These are phyloP conservation scores for Saccopteryx leptura DNA, from an alignment of 2,113 vertebrate species.

Conservation along the genomic window DNA sequence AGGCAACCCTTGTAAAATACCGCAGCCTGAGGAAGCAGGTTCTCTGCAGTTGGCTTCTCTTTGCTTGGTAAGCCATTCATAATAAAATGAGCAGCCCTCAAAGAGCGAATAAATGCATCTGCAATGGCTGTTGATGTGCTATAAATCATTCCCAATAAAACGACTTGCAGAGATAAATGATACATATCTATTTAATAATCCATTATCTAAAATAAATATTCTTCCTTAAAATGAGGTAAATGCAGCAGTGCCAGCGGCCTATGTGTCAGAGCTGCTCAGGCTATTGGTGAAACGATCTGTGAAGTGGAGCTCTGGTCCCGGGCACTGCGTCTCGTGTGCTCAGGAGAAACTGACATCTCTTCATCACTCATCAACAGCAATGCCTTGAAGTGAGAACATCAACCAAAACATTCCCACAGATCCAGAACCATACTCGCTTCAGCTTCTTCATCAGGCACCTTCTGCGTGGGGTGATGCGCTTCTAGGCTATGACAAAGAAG, in stretches of 20 bases:
- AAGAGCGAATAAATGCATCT: constrained; percentile 77
- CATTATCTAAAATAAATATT: constrained; percentile 84
- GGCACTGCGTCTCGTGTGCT: constrained; percentile 1
- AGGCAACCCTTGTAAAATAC: constrained; percentile 65
- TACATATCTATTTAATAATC: constrained; percentile 85
- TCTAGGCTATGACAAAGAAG: not conserved
- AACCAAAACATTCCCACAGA: not conserved
- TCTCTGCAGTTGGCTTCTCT: constrained; percentile 40
- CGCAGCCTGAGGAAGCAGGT: not conserved
- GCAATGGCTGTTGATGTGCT: constrained; percentile 76
- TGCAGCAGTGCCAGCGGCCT: constrained; percentile 52
- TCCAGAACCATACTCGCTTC: not conserved
- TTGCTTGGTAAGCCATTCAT: constrained; percentile 79
- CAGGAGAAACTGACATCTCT: constrained; percentile 59
- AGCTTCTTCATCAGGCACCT: not conserved
- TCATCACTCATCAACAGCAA: constrained; percentile 62
- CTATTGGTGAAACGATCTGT: constrained; percentile 79
- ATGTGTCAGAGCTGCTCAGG: constrained; percentile 49
- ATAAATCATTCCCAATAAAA: constrained; percentile 83
- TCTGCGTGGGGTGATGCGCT: not conserved
- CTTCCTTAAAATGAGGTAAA: constrained; percentile 84
- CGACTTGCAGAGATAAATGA: constrained; percentile 80
- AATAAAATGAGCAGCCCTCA: constrained; percentile 73
- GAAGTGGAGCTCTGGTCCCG: constrained; percentile 46
- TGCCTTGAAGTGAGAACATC: constrained; percentile 48